Evolutionary conservation across 2,888 invertebrate genomes (phyloP), one percentile per base, ranked within the genome.

Genomic region (Cetonia aurata): DNA sequence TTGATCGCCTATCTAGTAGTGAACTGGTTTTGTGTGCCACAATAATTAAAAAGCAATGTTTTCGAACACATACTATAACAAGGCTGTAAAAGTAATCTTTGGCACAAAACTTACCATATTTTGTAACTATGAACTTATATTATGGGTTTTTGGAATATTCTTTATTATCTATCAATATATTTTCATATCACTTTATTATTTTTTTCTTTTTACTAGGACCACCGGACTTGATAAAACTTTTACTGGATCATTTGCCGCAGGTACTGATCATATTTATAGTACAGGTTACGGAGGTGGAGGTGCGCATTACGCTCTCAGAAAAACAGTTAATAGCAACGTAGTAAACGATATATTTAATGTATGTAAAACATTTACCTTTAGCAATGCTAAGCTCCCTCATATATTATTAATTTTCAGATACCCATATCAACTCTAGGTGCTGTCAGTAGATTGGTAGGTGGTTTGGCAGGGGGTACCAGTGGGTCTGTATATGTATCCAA

Each of bases 381-480:
- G 25, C 25, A 25, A 25, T 25, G 4, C 4, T 4, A 25, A 25
- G 25, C 25, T 25, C 25, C 25, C 4, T 25, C 4, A 25, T 25
- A 56, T 31, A n/a, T 19, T 8, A 31, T 13, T 19, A 9, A 68
- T 72, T 86, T 86, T 75, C 83, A 91, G 91, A 91, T 91, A 76
- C 91, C 91, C 70, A 90, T 91, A 78, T 88, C 90, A 59, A 89
- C 91, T 0, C 82, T 91, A 67, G 87, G 87, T 44, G 91, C 91
- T 9, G 91, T 91, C 1, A 91, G 89, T 78, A 87, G 87, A 76
- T 86, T 92, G 73, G 82, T 91, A 69, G 88, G 87, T 75, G 90
- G 89, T 78, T 87, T 86, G 60, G 81, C 81, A 37, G 80, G 79
- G 10, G 81, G 81, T 42, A 44, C 66, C 41, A 74, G 77, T 57